Base-by-base conservation (phyloP, 2,888 invertebrate genomes). In the Dusona sp. region DNA sequence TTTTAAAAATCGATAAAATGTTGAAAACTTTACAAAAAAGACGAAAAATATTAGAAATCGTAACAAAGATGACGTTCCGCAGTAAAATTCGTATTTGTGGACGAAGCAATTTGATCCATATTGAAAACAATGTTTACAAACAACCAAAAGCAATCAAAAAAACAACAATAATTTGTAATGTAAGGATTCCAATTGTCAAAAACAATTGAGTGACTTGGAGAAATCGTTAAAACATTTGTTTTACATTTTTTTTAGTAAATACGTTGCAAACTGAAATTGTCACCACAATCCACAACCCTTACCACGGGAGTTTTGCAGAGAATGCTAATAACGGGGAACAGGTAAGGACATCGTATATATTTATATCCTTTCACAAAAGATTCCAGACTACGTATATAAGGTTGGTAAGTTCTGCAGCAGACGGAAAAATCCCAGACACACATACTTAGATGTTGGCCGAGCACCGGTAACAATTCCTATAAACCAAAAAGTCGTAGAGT, bases 401-500 rank as follows among this genome's bases (percentile, higher is more conserved):
- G 57, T 33, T 67, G 61, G 68, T 83, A 70, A 65, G 42, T 45
- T 45, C 65, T 64, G 79, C 54, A 33, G 79, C 29, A 51, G 83
- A 83, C 73, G 67, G 86, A 80, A 80, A 86, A 78, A 84, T 54
- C 51, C 54, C 81, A 68, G 86, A 79, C 78, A 81, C 81, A 84
- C 81, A 78, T 72, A 73, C 33, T 73, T 64, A 19, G 83, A 81
- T 84, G 74, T 45, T 80, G 78, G 78, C 57, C 45, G 73, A 83
- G 90, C 88, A 89, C 89, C 90, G 91, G 92, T 91, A 93, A 92
- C 92, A 92, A 92, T 92, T 92, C 92, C 91, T 90, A 84, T 86
- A 90, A 80, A 91, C 92, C 91, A 91, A 93, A 93, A 93, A 92
- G 92, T 91, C 92, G 90, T 90, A 92, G 92, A 83, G 86, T 86